phyloP scores from a whole-genome alignment of 2,888 invertebrate species.

The Lagria hirta region DNA sequence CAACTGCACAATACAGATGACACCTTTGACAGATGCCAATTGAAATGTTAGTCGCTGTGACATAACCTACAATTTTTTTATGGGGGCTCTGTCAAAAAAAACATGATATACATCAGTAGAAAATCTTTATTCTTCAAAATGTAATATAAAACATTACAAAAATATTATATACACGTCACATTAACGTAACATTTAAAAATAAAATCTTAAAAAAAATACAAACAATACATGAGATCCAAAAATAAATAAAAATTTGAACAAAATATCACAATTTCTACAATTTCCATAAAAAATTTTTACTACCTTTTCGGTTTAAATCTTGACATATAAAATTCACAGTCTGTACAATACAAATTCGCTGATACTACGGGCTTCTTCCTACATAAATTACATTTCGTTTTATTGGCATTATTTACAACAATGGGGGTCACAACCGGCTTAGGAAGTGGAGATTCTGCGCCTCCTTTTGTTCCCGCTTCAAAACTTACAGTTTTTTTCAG shows the following conservation, averaged over 20 bases:
- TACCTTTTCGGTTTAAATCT: conserved; percentile 66
- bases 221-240: conserved; percentile 15
- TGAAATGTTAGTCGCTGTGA: no score
- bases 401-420: conserved; percentile 52
- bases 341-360: conserved; percentile 81
- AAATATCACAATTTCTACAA: conserved; percentile 36
- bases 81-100: no score
- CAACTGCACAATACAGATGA: no score
- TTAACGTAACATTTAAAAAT: conserved; percentile 4
- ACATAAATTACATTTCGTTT: conserved; percentile 81
- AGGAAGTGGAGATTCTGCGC: conserved; percentile 46
- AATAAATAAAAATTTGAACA: conserved; percentile 6
- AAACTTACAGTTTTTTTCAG: conserved; percentile 72
- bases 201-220: background rate
- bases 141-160: conserved; percentile 23
- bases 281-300: conserved; percentile 7
- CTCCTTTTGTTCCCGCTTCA: conserved; percentile 72
- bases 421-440: conserved; percentile 51
- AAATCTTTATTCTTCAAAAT: conserved; percentile 6
- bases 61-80: no score
- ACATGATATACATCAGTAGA: no score
- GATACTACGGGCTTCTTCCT: conserved; percentile 79
- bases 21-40: no score
- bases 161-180: conserved; percentile 2
- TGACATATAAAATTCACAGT: conserved; percentile 92